Conservation (phyloP, 2,113 vertebrate species). For the Pandion haliaetus region DNA sequence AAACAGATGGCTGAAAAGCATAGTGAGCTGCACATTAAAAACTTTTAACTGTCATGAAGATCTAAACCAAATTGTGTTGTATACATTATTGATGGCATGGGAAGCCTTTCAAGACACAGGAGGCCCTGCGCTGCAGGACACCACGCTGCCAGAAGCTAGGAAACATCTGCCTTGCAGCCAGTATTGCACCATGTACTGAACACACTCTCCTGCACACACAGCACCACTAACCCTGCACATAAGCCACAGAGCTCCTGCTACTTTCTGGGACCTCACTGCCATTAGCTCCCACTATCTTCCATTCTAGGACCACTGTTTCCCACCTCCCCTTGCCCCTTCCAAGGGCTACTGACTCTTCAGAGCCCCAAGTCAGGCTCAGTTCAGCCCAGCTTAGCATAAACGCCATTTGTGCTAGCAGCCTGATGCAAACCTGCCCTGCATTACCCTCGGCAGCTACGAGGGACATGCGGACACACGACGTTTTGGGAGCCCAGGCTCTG, state of each 20-base stretch:
- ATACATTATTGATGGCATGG: neutral
- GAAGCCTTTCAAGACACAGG: neutral
- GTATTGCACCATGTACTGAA: neutral
- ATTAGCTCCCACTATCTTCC: neutral
- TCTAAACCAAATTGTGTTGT: neutral
- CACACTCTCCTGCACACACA: neutral
- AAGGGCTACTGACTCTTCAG: neutral
- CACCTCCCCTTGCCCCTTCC: neutral
- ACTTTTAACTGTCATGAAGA: neutral
- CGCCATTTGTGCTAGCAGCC: neutral
- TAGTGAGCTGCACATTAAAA: neutral
- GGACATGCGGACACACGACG: fast-evolving
- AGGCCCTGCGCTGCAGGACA: neutral
- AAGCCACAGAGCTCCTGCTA: fast-evolving
- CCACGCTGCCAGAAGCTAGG: neutral
- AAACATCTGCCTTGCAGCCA: neutral
- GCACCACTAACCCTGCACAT: neutral
- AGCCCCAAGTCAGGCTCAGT: neutral
- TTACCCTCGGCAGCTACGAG: neutral
- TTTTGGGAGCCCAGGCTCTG: neutral
- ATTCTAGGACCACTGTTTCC: neutral
- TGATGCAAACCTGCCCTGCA: neutral
- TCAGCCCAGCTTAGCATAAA: neutral
- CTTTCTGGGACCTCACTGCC: neutral
- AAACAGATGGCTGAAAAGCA: neutral